Base-by-base conservation (phyloP, 2,797 vertebrate species). In the Eulemur albifrons region DNA sequence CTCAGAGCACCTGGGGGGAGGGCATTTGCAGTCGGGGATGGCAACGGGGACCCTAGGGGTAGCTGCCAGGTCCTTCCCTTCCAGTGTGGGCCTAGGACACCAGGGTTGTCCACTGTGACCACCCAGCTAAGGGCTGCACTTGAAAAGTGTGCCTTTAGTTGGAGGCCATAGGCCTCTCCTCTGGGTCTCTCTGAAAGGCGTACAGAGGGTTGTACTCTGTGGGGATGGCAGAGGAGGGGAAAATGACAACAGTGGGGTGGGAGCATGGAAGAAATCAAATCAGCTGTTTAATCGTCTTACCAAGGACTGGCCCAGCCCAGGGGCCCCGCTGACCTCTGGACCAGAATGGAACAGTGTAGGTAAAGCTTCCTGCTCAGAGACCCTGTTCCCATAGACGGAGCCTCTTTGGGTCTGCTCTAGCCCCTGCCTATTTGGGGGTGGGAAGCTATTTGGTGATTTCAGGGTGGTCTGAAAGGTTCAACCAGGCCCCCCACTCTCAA, bases 401-500 rank as follows among this genome's bases (percentile, higher is more conserved):
- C 8, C 35, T 59, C 69, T 67, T 48, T 13, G 15, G 9, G 5
- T 21, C 20, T 86, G 38, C 43, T 23, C 7, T 50, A 18, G 32
- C 14, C 32, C 17, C 30, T 7, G 14, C 4, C 21, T 32, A 17
- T 32, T n/a, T 38, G 4, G 2, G 59, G 2, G 0, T 11, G 1
- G 75, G 52, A 30, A 50, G 57, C n/a, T 88, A 14, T 27, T 90
- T 38, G 79, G 17, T 8, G 35, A 85, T 30, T 27, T 30, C 52
- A n/a, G 77, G 10, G 11, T n/a, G 32, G 72, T 82, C 14, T 45
- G 30, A 63, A 14, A 7, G 43, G 21, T 35, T 45, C 50, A 90
- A 35, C 32, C 23, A 43, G 20, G 59, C 21, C 17, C 25, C 43
- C 38, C 1, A 21, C 40, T 85, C 52, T 73, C 13, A 35, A 65